Evolutionary conservation across 2,797 vertebrate genomes (phyloP), one percentile per base, ranked within the genome.

Genomic region (Phalloptychus januarius): DNA sequence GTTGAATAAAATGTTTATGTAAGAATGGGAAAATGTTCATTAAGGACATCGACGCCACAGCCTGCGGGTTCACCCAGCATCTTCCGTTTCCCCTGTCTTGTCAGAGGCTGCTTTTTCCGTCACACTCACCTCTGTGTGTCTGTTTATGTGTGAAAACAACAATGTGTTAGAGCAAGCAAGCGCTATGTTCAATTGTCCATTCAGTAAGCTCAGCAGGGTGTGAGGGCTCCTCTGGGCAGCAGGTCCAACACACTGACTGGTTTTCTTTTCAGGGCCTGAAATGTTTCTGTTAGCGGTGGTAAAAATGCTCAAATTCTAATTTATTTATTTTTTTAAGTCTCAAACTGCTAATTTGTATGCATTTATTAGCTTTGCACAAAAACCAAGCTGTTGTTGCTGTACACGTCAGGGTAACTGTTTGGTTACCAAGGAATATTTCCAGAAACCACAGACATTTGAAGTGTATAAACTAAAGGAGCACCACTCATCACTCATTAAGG

Each of bases 171-270:
- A 85, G 92, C 79, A 87, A 87, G 81, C 65, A 13, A 84, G 84
- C 52, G 20, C 78, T 46, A 12, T 86, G 88, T 92, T 88, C 89
- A 91, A 87, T 93, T 90, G 90, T 86, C 82, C 86, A 48, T 92
- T 91, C 86, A 88, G 77, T 73, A 85, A 90, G 86, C 92, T 87
- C 90, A 86, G 90, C 82, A 71, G 92, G 88, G 87, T 90, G 84
- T 85, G 78, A 88, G 85, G 70, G 77, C 82, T 89, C 85, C 33
- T 86, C 79, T 87, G 86, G 89, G 65, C 89, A 88, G 76, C 79
- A 69, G 70, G 79, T 72, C 71, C 86, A 70, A 85, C 76, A 63
- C 83, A 78, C 77, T 77, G 84, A 82, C 87, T 86, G 78, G 48
- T 78, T 92, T 90, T 89, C 75, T 83, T 91, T 89, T 91, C 83